Conservation (phyloP, 1,140 invertebrate species). For the Lasaia peninsularis region DNA sequence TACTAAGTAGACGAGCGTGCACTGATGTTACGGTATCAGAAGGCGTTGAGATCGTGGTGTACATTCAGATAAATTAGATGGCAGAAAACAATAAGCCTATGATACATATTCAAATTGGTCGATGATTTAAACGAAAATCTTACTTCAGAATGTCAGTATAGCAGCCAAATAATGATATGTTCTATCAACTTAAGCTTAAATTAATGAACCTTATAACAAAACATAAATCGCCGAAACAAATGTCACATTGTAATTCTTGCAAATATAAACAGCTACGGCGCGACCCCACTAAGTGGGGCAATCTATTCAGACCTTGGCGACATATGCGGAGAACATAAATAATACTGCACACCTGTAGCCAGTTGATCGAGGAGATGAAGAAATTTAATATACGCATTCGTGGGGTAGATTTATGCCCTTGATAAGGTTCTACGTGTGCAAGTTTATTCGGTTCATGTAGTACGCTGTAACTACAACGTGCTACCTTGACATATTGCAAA, state of each 20-base stretch:
- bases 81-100: too few relatives aligned
- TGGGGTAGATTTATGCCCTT: conserved; percentile 42
- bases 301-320: conserved; percentile 54
- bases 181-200: too few relatives aligned
- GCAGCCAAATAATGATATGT: too few relatives aligned
- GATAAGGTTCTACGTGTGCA: conserved; percentile 5
- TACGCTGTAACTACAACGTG: conserved; percentile 9
- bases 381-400: conserved; percentile 56
- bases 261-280: conserved; percentile 37
- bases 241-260: conserved; percentile 30
- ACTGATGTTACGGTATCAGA: too few relatives aligned
- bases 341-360: conserved; percentile 60
- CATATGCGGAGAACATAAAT: conserved; percentile 57
- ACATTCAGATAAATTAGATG: too few relatives aligned
- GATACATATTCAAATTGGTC: too few relatives aligned
- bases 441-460: conserved; percentile 11
- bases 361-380: conserved; percentile 59
- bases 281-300: conserved; percentile 53
- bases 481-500: conserved; percentile 11
- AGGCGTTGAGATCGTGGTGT: too few relatives aligned
- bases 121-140: too few relatives aligned
- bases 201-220: conserved; percentile 2
- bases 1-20: too few relatives aligned
- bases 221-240: conserved; percentile 27
- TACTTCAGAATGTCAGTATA: too few relatives aligned